These are phyloP conservation scores for Coecobrya sp. DNA, from an alignment of 2,888 invertebrate genomes.

Conservation along the genomic window DNA sequence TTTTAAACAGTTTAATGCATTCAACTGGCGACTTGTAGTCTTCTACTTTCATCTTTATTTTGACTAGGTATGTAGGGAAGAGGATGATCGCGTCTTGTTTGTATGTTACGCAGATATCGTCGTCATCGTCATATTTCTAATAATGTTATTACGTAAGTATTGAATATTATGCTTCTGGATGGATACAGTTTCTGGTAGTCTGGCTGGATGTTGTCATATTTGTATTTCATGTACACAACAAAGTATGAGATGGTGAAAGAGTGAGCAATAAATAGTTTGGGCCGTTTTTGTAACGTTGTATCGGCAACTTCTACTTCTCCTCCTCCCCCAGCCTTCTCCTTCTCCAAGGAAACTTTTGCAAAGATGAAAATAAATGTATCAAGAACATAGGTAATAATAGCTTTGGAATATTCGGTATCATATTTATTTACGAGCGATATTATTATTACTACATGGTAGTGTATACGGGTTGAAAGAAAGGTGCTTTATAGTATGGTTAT, in stretches of 20 bases:
- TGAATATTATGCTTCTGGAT: neutral
- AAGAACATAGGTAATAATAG: neutral
- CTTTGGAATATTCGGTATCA: slow-evolving; percentile 15
- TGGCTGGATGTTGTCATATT: neutral
- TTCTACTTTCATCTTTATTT: neutral
- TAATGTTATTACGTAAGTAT: neutral
- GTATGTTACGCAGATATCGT: neutral
- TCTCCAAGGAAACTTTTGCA: neutral
- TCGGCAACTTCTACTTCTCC: no score
- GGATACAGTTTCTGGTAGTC: no score
- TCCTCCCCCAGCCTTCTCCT: no score
- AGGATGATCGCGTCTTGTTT: neutral
- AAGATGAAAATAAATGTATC: neutral
- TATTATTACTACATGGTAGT: neutral
- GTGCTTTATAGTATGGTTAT: no score
- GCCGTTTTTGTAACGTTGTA: no score
- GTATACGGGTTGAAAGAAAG: no score
- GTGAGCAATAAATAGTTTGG: neutral
- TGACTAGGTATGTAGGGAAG: neutral
- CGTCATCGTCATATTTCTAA: neutral
- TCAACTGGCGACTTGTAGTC: slow-evolving; percentile 37
- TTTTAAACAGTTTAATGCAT: neutral
- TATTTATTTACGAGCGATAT: neutral
- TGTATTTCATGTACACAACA: slow-evolving; percentile 10
- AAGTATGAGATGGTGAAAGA: neutral